These are phyloP conservation scores for Mastigias papua DNA, from an alignment of 30 jellyfish, hydroid and myxozoan species.

Conservation along the genomic window DNA sequence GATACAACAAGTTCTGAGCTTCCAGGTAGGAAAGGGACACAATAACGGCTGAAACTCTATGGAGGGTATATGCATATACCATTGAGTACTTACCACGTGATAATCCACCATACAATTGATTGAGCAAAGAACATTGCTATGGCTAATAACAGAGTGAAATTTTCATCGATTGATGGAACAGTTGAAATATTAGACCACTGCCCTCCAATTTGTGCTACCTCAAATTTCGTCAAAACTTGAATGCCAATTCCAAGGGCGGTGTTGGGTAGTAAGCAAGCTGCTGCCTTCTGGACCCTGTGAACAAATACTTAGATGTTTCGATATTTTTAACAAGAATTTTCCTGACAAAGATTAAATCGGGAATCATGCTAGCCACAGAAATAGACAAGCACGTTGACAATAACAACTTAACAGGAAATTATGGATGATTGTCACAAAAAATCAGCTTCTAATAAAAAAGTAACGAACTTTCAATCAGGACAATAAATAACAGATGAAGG, in stretches of 20 bases:
- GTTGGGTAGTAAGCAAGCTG: constrained; percentile 88
- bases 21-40: neutral
- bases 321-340: too few relatives aligned
- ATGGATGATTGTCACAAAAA: too few relatives aligned
- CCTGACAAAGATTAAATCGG: too few relatives aligned
- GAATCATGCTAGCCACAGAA: too few relatives aligned
- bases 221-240: constrained; percentile 72
- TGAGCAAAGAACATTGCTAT: constrained; percentile 76
- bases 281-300: constrained; percentile 73
- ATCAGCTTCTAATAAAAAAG: too few relatives aligned
- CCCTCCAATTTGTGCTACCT: constrained; percentile 77
- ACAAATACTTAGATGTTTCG: too few relatives aligned
- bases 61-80: neutral
- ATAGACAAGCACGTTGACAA: too few relatives aligned
- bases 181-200: constrained; percentile 57
- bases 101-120: constrained; percentile 72
- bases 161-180: constrained; percentile 82
- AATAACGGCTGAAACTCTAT: neutral
- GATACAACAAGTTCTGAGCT: neutral
- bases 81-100: constrained; percentile 77
- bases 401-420: too few relatives aligned
- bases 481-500: too few relatives aligned
- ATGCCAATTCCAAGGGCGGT: constrained; percentile 90
- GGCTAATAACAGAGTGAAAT: constrained; percentile 70
- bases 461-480: too few relatives aligned